Conservation (phyloP, 1,140 invertebrate species). For the Mylabris phalerata region DNA sequence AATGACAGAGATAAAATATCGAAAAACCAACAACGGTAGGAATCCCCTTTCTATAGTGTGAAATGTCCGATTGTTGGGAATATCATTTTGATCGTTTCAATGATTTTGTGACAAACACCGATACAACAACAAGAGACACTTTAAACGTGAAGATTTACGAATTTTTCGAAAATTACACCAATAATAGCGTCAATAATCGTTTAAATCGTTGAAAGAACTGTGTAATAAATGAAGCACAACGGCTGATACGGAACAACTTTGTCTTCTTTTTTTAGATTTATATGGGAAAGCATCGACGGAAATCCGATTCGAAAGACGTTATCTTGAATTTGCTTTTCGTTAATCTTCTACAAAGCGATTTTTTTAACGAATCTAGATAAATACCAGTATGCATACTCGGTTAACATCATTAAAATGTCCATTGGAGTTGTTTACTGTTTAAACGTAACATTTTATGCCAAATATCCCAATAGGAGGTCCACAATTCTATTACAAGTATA, state of each 20-base stretch:
- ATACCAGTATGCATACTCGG: neutral
- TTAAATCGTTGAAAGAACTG: neutral
- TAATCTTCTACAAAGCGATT: too few species aligned
- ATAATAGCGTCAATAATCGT: neutral
- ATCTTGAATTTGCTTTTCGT: too few species aligned
- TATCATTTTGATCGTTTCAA: too few species aligned
- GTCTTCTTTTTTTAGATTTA: neutral
- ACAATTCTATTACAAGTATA: constrained; percentile 20
- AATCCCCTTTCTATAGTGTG: too few species aligned
- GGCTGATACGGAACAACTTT: too few species aligned
- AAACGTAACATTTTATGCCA: constrained; percentile 27
- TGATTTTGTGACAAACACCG: too few species aligned
- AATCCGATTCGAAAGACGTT: too few species aligned
- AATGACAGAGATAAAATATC: too few species aligned
- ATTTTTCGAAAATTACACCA: neutral
- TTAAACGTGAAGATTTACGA: too few species aligned
- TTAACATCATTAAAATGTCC: constrained; percentile 13
- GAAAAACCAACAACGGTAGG: too few species aligned
- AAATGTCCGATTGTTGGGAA: too few species aligned
- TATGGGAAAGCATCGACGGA: neutral
- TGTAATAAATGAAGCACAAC: constrained; percentile 2
- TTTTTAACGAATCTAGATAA: constrained; percentile 3
- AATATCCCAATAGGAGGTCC: constrained; percentile 22
- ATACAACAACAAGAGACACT: too few species aligned
- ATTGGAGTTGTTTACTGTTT: constrained; percentile 19